Evolutionary conservation across 2,797 vertebrate species (phyloP).

Genomic region (Darevskia nairensis): DNA sequence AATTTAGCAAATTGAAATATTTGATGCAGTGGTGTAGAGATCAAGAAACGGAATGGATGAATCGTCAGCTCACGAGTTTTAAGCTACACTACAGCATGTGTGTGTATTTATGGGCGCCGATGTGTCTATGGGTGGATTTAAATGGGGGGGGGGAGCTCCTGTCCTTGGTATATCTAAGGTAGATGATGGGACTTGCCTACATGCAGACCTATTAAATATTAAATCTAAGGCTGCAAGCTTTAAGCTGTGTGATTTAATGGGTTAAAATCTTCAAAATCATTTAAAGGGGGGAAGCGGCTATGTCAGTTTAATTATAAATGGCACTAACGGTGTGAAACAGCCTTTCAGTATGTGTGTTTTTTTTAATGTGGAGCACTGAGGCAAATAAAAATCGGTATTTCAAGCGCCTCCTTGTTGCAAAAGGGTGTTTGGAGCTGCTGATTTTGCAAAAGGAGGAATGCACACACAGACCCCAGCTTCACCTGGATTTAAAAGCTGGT

Average conservation of each 20-base stretch:
- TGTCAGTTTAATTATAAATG: neutral
- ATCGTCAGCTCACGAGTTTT: neutral
- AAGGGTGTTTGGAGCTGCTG: neutral
- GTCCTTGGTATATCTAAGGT: neutral
- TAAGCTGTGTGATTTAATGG: neutral
- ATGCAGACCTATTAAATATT: too few relatives aligned
- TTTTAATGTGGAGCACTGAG: neutral
- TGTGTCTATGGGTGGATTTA: too few relatives aligned
- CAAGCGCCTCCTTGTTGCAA: neutral
- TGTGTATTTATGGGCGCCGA: neutral
- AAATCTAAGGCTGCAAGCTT: neutral
- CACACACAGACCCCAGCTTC: too few relatives aligned
- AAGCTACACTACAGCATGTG: neutral
- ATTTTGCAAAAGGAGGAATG: too few relatives aligned
- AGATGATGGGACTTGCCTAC: too few relatives aligned
- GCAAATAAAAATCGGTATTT: neutral
- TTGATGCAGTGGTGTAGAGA: too few relatives aligned
- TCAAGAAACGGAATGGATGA: neutral
- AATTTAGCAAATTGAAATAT: neutral
- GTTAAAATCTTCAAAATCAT: neutral
- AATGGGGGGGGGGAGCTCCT: too few relatives aligned
- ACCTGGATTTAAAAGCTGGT: too few relatives aligned
- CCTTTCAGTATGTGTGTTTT: neutral
- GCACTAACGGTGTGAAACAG: neutral
- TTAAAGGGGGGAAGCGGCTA: too few relatives aligned